A percentile compares a stretch with the other conserved stretches of the same genome.
These are phyloP conservation scores for Phyllopteryx taeniolatus DNA, from an alignment of 2,113 vertebrate genomes.

Conservation along the genomic window DNA sequence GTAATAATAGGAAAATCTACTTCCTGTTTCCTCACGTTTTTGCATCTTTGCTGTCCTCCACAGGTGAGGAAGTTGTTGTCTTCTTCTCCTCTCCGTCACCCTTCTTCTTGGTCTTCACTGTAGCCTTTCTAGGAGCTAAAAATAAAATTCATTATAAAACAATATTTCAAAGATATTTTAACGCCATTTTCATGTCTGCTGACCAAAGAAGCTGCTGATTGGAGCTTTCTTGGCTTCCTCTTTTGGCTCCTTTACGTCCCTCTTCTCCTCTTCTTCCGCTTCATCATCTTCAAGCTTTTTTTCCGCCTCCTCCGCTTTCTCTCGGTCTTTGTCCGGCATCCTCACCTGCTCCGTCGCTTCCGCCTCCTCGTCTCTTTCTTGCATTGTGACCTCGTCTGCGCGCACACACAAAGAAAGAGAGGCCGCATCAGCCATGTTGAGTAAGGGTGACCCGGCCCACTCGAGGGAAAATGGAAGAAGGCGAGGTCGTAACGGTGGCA, in stretches of 20 bases:
- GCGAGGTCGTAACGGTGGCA: neutral
- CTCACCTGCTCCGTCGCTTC: conserved; percentile 23
- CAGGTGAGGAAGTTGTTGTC: conserved; percentile 26
- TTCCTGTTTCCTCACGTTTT: conserved; percentile 50
- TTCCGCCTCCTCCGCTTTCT: conserved; percentile 36
- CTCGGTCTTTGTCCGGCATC: conserved; percentile 8
- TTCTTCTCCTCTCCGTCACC: conserved; percentile 36
- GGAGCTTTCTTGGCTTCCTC: conserved; percentile 56
- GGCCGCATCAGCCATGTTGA: conserved; percentile 39
- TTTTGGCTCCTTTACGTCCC: conserved; percentile 36
- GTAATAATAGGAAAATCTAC: neutral
- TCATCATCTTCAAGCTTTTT: conserved; percentile 31
- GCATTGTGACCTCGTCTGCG: conserved; percentile 50
- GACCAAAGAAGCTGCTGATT: conserved; percentile 85
- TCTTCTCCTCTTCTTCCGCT: conserved; percentile 12
- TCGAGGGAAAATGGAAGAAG: neutral
- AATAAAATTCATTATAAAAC: neutral
- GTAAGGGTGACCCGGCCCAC: conserved; percentile 15
- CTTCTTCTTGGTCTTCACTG: conserved; percentile 58
- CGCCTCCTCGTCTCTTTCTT: conserved; percentile 39
- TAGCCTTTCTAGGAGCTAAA: conserved; percentile 78
- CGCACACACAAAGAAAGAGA: conserved; percentile 28
- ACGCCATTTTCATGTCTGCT: conserved; percentile 36
- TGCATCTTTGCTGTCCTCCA: conserved; percentile 50
- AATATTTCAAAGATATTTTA: neutral